A percentile compares a stretch with the other conserved stretches of the same genome.
These are phyloP conservation scores for Cephalopholis sonnerati DNA, from an alignment of 2,113 vertebrate species.

Conservation along the genomic window DNA sequence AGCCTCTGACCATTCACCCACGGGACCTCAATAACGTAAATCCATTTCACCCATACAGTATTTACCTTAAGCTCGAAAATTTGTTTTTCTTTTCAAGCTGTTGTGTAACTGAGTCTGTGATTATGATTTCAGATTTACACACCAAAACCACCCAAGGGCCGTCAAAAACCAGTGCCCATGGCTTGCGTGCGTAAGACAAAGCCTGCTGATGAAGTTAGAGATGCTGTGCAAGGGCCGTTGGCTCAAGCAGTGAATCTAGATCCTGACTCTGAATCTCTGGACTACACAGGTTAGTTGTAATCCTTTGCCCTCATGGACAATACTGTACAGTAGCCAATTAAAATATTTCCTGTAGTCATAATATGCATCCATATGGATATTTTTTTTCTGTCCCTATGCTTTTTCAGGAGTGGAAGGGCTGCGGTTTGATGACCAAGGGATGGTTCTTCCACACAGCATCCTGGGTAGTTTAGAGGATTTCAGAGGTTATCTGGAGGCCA, in stretches of 20 bases:
- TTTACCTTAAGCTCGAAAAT: background rate
- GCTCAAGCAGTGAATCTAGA: constrained; percentile 58
- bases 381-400: background rate
- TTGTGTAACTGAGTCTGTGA: constrained; percentile 7
- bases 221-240: constrained; percentile 32
- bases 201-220: constrained; percentile 64
- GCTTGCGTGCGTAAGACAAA: constrained; percentile 78
- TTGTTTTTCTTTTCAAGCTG: background rate
- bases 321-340: background rate
- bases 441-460: constrained; percentile 91
- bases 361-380: background rate
- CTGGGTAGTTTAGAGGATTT: constrained; percentile 91
- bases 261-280: constrained; percentile 58
- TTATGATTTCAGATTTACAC: constrained; percentile 76
- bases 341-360: background rate
- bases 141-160: constrained; percentile 63
- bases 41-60: background rate
- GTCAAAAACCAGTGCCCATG: constrained; percentile 60
- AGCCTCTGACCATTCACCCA: constrained; percentile 79
- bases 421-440: constrained; percentile 74
- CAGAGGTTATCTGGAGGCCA: constrained; percentile 85
- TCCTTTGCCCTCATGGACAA: background rate
- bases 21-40: constrained; percentile 86
- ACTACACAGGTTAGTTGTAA: constrained; percentile 82
- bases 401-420: constrained; percentile 76